phyloP scores from a whole-genome alignment of 1,140 invertebrate species.

The Achatina immaculata region DNA sequence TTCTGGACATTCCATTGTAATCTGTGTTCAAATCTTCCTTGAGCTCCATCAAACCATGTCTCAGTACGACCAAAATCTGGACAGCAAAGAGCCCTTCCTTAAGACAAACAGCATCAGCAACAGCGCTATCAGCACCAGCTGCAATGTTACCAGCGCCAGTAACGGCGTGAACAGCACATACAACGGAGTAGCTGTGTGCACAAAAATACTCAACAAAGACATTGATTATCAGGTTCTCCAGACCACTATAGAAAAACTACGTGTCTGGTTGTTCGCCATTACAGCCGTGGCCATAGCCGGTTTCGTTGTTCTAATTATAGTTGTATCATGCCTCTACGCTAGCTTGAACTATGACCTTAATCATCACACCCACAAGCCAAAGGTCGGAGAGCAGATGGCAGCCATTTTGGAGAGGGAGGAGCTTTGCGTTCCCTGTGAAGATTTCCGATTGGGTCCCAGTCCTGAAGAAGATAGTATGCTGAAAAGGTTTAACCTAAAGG shows the following conservation, averaged over 20 bases:
- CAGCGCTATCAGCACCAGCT: neutral
- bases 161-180: neutral
- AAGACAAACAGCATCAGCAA: neutral
- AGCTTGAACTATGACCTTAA: slow-evolving; percentile 57
- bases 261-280: slow-evolving; percentile 52
- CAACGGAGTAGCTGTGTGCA: neutral
- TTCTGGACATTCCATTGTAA: no score
- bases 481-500: slow-evolving; percentile 48
- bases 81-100: neutral
- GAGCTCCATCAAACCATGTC: no score
- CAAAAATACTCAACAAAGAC: neutral
- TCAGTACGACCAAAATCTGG: neutral
- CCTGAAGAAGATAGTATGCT: slow-evolving; percentile 54
- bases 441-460: slow-evolving; percentile 54
- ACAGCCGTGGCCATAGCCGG: slow-evolving; percentile 49
- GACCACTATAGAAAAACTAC: slow-evolving; percentile 41
- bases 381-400: slow-evolving; percentile 59
- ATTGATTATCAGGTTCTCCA: slow-evolving; percentile 26
- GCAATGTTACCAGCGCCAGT: neutral
- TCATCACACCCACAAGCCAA: slow-evolving; percentile 59
- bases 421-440: slow-evolving; percentile 56
- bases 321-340: slow-evolving; percentile 52
- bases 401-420: slow-evolving; percentile 54
- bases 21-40: neutral
- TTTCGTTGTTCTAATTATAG: slow-evolving; percentile 53